Conservation (phyloP, 2,888 invertebrate species). For the Anticlea derivata region DNA sequence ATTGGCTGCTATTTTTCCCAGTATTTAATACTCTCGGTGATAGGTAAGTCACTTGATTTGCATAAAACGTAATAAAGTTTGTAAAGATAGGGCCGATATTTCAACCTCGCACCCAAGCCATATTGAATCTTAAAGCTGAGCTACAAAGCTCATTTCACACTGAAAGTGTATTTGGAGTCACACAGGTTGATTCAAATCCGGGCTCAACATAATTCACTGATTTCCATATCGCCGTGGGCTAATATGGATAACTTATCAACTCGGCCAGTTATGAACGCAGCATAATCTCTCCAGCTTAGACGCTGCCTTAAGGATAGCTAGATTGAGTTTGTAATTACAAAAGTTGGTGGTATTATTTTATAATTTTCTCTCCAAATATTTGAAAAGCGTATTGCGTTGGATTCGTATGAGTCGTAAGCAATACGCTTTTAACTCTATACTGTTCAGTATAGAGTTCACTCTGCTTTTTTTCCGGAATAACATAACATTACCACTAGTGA, state of each 20-base stretch:
- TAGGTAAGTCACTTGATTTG: too few species aligned
- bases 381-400: too few species aligned
- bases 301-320: slow-evolving; percentile 20
- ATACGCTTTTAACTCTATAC: too few species aligned
- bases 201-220: slow-evolving; percentile 59
- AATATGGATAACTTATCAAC: slow-evolving; percentile 47
- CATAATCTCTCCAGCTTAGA: slow-evolving; percentile 24
- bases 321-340: slow-evolving; percentile 23
- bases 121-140: neutral
- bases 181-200: slow-evolving; percentile 41
- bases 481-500: too few species aligned
- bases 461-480: too few species aligned
- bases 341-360: slow-evolving; percentile 14
- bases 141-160: slow-evolving; percentile 7
- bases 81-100: neutral
- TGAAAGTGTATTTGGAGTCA: slow-evolving; percentile 1
- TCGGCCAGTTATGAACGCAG: slow-evolving; percentile 32
- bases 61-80: too few species aligned
- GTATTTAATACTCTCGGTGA: too few species aligned
- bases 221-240: slow-evolving; percentile 45
- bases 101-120: neutral
- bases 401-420: too few species aligned
- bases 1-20: too few species aligned
- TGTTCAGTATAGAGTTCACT: too few species aligned
- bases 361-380: neutral